Evolutionary conservation across 2,888 invertebrate genomes (phyloP).

Genomic region (Cosmorhoe ocellata): DNA sequence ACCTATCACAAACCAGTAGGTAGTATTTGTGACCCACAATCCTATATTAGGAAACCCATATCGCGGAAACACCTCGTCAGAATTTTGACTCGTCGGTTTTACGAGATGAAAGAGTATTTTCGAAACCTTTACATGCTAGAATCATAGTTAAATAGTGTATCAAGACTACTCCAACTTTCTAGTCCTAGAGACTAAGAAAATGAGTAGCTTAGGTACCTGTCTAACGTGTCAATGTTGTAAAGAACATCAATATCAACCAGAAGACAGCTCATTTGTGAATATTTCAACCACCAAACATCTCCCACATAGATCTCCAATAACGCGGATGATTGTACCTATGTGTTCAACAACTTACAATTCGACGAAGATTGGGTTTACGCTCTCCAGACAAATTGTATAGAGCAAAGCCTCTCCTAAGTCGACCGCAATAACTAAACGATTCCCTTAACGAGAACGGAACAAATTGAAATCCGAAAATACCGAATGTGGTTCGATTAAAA

Average conservation of each 20-base stretch:
- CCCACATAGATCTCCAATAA: background rate
- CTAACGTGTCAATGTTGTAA: no score
- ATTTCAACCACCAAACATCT: background rate
- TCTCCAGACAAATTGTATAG: constrained; percentile 37
- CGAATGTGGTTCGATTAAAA: constrained; percentile 59
- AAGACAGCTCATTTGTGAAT: no score
- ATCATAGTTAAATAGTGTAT: constrained; percentile 1
- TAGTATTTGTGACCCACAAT: constrained; percentile 30
- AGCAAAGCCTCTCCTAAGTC: constrained; percentile 36
- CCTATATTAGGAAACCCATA: constrained; percentile 50
- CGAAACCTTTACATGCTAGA: constrained; percentile 6
- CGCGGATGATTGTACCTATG: constrained; percentile 5
- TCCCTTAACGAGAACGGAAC: constrained; percentile 48
- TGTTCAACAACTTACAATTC: constrained; percentile 20
- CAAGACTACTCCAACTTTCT: background rate
- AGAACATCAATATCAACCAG: no score
- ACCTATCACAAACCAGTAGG: constrained; percentile 19
- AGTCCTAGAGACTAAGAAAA: no score
- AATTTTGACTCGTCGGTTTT: constrained; percentile 32
- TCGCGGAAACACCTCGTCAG: constrained; percentile 45
- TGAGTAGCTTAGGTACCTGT: no score
- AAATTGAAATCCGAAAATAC: constrained; percentile 59
- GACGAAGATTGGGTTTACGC: constrained; percentile 32
- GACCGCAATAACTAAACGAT: constrained; percentile 44
- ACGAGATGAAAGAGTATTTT: constrained; percentile 22